Evolutionary conservation across 2,113 vertebrate genomes (phyloP), one percentile per base, ranked within the genome.

Genomic region (Chaetura pelagica): DNA sequence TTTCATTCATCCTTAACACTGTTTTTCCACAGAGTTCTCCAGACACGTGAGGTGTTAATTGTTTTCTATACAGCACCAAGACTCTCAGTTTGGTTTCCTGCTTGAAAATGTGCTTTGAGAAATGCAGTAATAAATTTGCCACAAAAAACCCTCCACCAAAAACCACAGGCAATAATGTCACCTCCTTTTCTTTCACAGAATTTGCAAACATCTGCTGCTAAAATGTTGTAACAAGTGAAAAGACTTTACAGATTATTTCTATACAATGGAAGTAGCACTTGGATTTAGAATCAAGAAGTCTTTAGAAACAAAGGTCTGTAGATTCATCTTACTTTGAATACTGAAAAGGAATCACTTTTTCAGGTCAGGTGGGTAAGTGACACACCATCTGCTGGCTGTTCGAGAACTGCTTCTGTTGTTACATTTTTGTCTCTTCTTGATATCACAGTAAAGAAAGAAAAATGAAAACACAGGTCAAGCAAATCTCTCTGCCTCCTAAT

Each of bases 381-480:
- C 62, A 75, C 19, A 24, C 9, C 42, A 54, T 7, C 10, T 2
- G 0, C 5, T 15, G 22, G 27, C 0, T 10, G 12, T 32, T 4
- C 14, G 13, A 55, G 22, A 63, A 42, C 11, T 35, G 15, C 4
- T 66, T 44, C 54, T 17, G 3, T 42, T 30, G 48, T 34, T 38
- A 38, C 38, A 38, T 38, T n/a, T 6, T 8, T 17, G 19, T 6
- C n/a, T 67, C 42, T 54, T 68, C 51, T 11, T 32, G 14, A 35
- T 27, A 40, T 8, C 30, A 30, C 35, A 69, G 26, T 20, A 40
- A 29, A 48, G 27, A 42, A 44, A 72, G n/a, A 68, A 27, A 57
- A 29, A 68, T 5, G 0, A 14, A 55, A 69, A 44, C 18, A 3
- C 3, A 19, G 5, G 8, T 49, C 26, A 72, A 32, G 26, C 17